Evolutionary conservation across 2,888 invertebrate genomes (phyloP).

Genomic region (Lasioglossum morio): DNA sequence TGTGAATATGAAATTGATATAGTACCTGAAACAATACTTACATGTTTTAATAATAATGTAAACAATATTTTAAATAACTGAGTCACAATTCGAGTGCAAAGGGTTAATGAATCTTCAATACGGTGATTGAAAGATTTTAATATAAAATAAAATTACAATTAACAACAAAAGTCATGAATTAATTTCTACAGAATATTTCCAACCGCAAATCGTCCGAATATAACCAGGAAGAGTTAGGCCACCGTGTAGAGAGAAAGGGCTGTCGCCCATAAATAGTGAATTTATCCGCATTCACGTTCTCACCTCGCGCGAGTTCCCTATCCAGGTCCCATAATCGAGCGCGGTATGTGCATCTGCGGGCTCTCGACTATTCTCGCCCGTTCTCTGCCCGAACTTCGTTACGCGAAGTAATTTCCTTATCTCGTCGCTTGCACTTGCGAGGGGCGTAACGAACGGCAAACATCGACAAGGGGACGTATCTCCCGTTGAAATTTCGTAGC

Average conservation of each 20-base stretch:
- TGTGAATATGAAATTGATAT: too few relatives aligned
- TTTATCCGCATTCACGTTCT: slow-evolving; percentile 21
- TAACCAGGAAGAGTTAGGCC: too few relatives aligned
- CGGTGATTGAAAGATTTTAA: not conserved
- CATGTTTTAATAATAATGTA: too few relatives aligned
- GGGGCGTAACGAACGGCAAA: slow-evolving; percentile 54
- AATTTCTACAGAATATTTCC: not conserved
- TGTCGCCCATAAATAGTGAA: slow-evolving; percentile 3
- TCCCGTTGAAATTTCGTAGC: slow-evolving; percentile 28
- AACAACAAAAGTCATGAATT: not conserved
- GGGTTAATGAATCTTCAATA: not conserved
- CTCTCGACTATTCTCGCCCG: slow-evolving; percentile 13
- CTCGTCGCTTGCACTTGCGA: slow-evolving; percentile 46
- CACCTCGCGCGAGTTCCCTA: not conserved
- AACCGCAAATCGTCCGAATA: not conserved
- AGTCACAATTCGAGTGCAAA: too few relatives aligned
- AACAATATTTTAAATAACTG: too few relatives aligned
- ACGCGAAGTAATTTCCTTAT: slow-evolving; percentile 44
- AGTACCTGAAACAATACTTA: too few relatives aligned
- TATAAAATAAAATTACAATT: not conserved
- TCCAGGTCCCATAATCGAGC: slow-evolving; percentile 26
- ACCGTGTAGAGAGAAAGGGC: not conserved
- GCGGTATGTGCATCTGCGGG: slow-evolving; percentile 7
- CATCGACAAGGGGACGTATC: not conserved
- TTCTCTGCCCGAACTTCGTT: slow-evolving; percentile 45